A percentile compares a stretch with the other conserved stretches of the same genome.
These are phyloP conservation scores for Vanacampus margaritifer DNA, from an alignment of 2,113 vertebrate species.

Conservation along the genomic window DNA sequence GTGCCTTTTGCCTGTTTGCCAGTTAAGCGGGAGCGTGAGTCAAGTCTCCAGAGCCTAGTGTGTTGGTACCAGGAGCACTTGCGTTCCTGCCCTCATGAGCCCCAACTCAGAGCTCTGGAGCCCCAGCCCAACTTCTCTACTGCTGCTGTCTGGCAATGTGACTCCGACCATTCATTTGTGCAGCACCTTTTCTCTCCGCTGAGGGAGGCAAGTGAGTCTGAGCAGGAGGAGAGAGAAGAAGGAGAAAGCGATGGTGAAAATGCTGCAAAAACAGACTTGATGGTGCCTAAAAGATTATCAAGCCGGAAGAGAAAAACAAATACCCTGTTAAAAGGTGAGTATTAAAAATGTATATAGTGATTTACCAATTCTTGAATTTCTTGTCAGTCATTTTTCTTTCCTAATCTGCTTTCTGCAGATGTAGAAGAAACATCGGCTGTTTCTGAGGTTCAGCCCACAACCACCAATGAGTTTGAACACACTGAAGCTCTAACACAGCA, in stretches of 20 bases:
- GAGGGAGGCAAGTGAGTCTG: constrained; percentile 75
- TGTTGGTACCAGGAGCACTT: constrained; percentile 87
- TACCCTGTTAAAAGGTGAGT: constrained; percentile 43
- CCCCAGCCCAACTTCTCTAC: constrained; percentile 75
- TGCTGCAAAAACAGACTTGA: neutral
- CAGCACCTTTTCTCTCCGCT: constrained; percentile 80
- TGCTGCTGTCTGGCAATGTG: constrained; percentile 84
- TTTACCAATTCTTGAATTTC: neutral
- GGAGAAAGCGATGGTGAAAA: constrained; percentile 19
- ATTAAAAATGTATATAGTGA: too few relatives aligned
- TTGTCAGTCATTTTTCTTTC: neutral
- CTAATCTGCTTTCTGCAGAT: constrained; percentile 25
- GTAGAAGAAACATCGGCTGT: constrained; percentile 37
- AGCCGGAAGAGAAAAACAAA: constrained; percentile 38
- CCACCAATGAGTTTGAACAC: constrained; percentile 20
- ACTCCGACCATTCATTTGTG: constrained; percentile 81
- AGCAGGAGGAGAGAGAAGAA: constrained; percentile 47
- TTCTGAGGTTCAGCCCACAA: constrained; percentile 21
- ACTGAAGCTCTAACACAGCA: constrained; percentile 24
- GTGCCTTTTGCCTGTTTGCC: neutral
- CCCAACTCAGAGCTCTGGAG: constrained; percentile 77
- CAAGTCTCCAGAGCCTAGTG: constrained; percentile 79
- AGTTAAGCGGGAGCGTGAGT: constrained; percentile 76
- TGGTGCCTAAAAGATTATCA: constrained; percentile 1
- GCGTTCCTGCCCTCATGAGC: constrained; percentile 81